Evolutionary conservation across 2,888 invertebrate genomes (phyloP).

Genomic region (Hymenopus coronatus): DNA sequence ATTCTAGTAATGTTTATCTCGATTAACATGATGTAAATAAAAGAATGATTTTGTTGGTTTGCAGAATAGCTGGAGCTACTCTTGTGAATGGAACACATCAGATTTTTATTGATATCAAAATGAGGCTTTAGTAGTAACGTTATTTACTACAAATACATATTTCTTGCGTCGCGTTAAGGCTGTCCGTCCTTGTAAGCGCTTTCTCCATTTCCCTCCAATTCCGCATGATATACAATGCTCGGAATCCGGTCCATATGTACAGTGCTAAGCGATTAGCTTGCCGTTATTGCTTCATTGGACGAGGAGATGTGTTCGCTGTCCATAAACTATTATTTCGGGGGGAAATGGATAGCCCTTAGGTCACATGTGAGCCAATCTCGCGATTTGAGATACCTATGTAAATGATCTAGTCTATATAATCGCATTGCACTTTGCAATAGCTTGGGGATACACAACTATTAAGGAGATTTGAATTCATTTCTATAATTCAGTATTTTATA

Average conservation of each 20-base stretch:
- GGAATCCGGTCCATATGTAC: background rate
- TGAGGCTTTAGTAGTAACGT: no score
- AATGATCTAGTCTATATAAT: background rate
- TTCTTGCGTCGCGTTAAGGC: no score
- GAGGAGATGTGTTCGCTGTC: background rate
- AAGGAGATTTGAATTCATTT: background rate
- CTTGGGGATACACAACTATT: background rate
- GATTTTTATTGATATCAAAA: no score
- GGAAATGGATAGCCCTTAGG: background rate
- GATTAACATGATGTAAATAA: no score
- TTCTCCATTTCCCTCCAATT: background rate
- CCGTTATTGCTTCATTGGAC: background rate
- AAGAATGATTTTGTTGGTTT: no score
- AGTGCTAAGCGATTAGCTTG: background rate
- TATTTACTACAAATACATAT: no score
- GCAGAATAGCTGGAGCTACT: no score
- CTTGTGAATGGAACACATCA: no score
- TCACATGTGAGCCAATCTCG: background rate
- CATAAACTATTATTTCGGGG: background rate
- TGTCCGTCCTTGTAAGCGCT: no score
- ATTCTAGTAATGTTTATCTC: no score
- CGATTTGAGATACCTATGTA: background rate
- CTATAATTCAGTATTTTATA: background rate
- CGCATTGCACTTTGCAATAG: background rate
- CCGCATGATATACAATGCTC: background rate